Evolutionary conservation across 2,888 invertebrate genomes (phyloP), one percentile per base, ranked within the genome.

Genomic region (Schrankia costaestrigalis): DNA sequence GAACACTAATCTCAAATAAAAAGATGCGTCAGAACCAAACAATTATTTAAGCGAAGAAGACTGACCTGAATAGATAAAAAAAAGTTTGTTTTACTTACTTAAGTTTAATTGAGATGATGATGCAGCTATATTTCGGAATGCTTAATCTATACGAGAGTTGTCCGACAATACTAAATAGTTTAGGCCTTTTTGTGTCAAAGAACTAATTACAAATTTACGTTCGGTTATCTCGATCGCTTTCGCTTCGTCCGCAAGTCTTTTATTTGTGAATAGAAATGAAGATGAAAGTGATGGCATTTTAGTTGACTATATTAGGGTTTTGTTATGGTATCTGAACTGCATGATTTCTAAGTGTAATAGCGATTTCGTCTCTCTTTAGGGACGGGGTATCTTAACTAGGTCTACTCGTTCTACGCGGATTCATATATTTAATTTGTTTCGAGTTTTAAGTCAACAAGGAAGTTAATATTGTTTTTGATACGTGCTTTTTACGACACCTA

Each of bases 161-260:
- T 41, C 12, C 31, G 34, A 45, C 41, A 46, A 47, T 42, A 46
- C 31, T 43, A 43, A 43, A 52, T 31, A 46, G 33, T 49, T 23
- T 24, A 36, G 32, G 37, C 34, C 24, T 46, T 58, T 47, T 51
- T 55, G 32, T 46, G 34, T 28, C 43, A 47, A 44, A 41, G 43
- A 50, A 46, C 46, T 56, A 56, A 58, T 59, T 58, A 48, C 31
- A 46, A 56, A 54, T 54, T 44, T 45, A 39, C 40, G n/a, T 36
- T 31, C 23, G 15, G 56, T 40, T 48, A 55, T 55, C 53, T 53
- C 50, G 39, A 45, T 42, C 40, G 46, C 57, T 59, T 56, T 57
- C 53, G 59, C 56, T 46, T n/a, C n/a, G 33, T 39, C 29, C 25
- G 30, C 27, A 25, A 26, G 29, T 47, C 29, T 48, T 42, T 41